Percentiles rank a stretch among this genome's conserved stretches.
Conservation (phyloP, 2,888 invertebrate species). For the Salpingus planirostris region DNA sequence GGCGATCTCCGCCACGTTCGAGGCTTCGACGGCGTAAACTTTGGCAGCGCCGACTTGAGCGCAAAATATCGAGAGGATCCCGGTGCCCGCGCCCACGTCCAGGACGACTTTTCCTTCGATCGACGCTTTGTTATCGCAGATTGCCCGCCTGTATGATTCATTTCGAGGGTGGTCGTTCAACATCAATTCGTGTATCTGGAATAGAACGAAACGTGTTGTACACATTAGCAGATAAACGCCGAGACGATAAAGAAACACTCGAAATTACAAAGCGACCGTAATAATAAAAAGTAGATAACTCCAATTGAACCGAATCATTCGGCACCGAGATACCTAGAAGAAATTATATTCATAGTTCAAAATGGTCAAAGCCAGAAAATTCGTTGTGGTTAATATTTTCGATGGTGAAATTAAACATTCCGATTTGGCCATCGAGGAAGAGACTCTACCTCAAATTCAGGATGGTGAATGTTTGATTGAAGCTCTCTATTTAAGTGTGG, state of each 20-base stretch:
- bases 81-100: conserved; percentile 81
- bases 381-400: conserved; percentile 54
- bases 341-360: too few relatives aligned
- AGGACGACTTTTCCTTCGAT: conserved; percentile 74
- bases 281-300: too few relatives aligned
- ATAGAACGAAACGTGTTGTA: conserved; percentile 12
- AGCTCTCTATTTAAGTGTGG: conserved; percentile 58
- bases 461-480: conserved; percentile 57
- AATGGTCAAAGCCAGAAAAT: conserved; percentile 51
- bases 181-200: conserved; percentile 73
- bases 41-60: conserved; percentile 83
- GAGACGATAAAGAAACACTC: too few relatives aligned
- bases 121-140: conserved; percentile 53
- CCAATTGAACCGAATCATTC: too few relatives aligned
- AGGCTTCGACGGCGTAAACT: conserved; percentile 81
- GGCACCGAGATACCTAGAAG: too few relatives aligned
- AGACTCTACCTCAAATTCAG: conserved; percentile 52
- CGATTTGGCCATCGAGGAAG: conserved; percentile 57
- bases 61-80: conserved; percentile 83
- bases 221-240: too few relatives aligned
- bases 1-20: conserved; percentile 56
- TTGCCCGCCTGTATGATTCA: conserved; percentile 70
- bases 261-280: too few relatives aligned
- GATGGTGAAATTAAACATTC: conserved; percentile 53
- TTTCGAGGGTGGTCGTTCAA: conserved; percentile 68